Base-by-base conservation (phyloP, 2,797 vertebrate species). In the Eremophila alpestris region DNA sequence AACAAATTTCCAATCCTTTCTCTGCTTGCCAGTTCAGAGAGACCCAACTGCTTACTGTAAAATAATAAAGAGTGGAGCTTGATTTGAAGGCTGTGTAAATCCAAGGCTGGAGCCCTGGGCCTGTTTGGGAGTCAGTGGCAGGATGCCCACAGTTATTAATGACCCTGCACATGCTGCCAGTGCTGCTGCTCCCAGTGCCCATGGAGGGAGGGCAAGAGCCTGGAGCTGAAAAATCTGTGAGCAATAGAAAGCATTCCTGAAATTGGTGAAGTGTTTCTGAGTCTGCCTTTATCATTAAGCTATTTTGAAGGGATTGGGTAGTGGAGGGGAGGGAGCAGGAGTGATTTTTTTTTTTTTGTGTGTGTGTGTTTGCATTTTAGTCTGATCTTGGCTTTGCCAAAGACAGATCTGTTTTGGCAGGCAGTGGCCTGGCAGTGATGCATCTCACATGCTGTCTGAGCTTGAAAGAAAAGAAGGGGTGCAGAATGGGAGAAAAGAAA, bases 271-370 rank as follows among this genome's bases (percentile, higher is more conserved):
- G 96, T 96, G 87, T 43, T 96, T 95, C 73, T 52, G 70, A 87
- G 86, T 94, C 96, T 95, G 96, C 94, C 97, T 97, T 97, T 97
- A 95, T 97, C 94, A 84, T 97, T 96, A 97, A 95, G 94, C 91
- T 96, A 41, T 95, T 97, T 96, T 96, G 94, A 94, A 97, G 74
- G 87, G 48, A 29, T 58, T 90, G 83, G 46, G 63, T 75, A 24
- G 67, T n/a, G 26, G 21, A 32, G 13, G 7, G 54, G 40, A 54
- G 59, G 67, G 63, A 26, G n/a, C 27, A 46, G 62, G 67, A 43
- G 11, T 38, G 56, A 15, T 45, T 87, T 89, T 90, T 75, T 34
- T n/a, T 82, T 56, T 54, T 88, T 73, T 83, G 26, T 14, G 40
- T 16, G 43, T 46, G 26, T 12, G 38, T 76, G 55, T 96, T 95